Conservation (phyloP, 2,888 invertebrate species). For the Ormia ochracea region DNA sequence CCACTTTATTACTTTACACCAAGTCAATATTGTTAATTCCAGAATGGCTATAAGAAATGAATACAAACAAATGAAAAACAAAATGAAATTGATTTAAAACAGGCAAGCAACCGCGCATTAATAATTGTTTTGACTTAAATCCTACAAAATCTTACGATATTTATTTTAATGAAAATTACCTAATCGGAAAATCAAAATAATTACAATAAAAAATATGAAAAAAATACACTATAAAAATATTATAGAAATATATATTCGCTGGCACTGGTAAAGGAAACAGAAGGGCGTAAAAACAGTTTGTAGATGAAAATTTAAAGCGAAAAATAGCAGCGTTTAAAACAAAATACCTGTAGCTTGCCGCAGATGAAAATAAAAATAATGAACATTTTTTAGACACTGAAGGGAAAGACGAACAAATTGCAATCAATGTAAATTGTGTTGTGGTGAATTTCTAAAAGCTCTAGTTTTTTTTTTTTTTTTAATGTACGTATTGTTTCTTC, state of each 20-base stretch:
- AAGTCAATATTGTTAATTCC: background rate
- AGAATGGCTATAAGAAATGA: too few species aligned
- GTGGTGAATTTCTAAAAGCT: slow-evolving; percentile 17
- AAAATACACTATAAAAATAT: too few species aligned
- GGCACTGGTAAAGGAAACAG: background rate
- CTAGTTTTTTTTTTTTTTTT: background rate
- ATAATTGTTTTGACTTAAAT: too few species aligned
- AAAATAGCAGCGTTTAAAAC: background rate
- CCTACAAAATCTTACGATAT: too few species aligned
- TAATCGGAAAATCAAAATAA: too few species aligned
- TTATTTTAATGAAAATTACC: too few species aligned
- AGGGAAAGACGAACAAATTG: background rate
- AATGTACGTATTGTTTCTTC: slow-evolving; percentile 7
- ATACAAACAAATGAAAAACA: too few species aligned
- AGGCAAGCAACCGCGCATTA: too few species aligned
- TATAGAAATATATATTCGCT: background rate
- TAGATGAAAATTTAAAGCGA: background rate
- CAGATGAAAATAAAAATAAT: background rate
- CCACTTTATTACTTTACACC: background rate
- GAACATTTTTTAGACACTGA: background rate
- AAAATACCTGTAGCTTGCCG: background rate
- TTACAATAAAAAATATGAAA: too few species aligned
- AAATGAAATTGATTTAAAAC: background rate
- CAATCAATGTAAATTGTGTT: slow-evolving; percentile 38
- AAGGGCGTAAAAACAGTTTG: background rate